A percentile compares a stretch with the other conserved stretches of the same genome.
These are phyloP conservation scores for Drosophila eohydei DNA, from an alignment of 2,888 invertebrate genomes.

Conservation along the genomic window DNA sequence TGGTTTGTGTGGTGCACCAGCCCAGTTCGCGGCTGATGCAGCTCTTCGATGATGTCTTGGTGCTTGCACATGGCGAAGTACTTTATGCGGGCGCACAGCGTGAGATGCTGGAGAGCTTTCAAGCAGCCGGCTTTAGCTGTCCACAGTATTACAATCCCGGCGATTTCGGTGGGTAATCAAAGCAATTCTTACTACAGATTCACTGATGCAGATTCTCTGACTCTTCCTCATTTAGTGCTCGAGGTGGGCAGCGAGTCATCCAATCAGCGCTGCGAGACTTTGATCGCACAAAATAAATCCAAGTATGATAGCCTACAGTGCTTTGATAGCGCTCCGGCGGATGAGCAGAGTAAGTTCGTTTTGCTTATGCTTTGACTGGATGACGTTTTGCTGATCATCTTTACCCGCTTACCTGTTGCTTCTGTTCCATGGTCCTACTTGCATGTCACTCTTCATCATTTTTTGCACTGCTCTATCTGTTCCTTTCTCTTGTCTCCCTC, in stretches of 20 bases:
- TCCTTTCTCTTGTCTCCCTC: conserved; percentile 29
- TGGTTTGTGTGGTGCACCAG: conserved; percentile 95
- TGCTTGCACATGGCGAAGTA: conserved; percentile 91
- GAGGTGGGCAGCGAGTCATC: conserved; percentile 87
- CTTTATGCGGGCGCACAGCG: conserved; percentile 91
- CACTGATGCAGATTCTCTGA: neutral
- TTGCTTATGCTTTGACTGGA: neutral
- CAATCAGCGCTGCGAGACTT: conserved; percentile 83
- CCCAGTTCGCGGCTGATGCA: conserved; percentile 94
- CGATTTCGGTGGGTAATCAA: conserved; percentile 89
- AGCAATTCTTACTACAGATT: neutral
- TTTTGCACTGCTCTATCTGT: conserved; percentile 56
- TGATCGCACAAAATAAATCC: conserved; percentile 84
- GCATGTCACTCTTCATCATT: conserved; percentile 13
- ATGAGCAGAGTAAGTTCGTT: conserved; percentile 67
- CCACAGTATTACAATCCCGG: conserved; percentile 96
- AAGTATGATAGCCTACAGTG: conserved; percentile 33
- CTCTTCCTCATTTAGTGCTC: conserved; percentile 77
- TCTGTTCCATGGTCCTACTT: conserved; percentile 11
- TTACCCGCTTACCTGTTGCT: conserved; percentile 10
- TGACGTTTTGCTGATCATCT: conserved; percentile 33
- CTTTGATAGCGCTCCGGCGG: conserved; percentile 24
- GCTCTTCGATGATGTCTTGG: conserved; percentile 94
- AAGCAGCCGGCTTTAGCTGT: conserved; percentile 89
- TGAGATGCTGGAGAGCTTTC: conserved; percentile 90